Percentiles rank a stretch among this genome's conserved stretches.
phyloP scores from a whole-genome alignment of 2,113 vertebrate species.

The Nothocercus nigrocapillus region DNA sequence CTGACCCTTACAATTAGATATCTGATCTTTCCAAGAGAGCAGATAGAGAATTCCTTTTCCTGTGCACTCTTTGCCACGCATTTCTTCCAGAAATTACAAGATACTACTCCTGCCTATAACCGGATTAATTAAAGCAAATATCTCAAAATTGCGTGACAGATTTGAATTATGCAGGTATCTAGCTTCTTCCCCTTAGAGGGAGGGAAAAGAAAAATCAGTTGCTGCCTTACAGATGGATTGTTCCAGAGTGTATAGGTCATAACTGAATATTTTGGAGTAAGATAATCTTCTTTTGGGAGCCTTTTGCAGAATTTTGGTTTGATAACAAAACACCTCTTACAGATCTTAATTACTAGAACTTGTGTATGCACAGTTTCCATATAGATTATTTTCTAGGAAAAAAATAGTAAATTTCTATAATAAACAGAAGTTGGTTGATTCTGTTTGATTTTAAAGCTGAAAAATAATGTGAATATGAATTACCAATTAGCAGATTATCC shows the following conservation, averaged over 20 bases:
- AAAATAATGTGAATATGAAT: not conserved
- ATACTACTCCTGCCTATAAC: not conserved
- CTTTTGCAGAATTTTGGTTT: not conserved
- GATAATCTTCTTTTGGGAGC: not conserved
- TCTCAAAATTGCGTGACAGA: not conserved
- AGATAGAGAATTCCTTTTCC: not conserved
- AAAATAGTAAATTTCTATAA: not conserved
- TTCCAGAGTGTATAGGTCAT: not conserved
- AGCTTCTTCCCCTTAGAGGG: not conserved
- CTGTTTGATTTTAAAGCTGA: not conserved
- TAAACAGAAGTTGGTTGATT: not conserved
- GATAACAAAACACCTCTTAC: rapidly evolving
- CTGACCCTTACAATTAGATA: not conserved
- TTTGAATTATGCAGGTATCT: not conserved
- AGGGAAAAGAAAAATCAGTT: not conserved
- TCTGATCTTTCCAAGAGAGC: not conserved
- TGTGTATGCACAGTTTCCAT: not conserved
- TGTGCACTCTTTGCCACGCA: not conserved
- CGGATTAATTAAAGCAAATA: not conserved
- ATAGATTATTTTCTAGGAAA: not conserved
- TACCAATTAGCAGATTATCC: not conserved
- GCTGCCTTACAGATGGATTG: not conserved
- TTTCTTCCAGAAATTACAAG: not conserved
- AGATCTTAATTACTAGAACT: not conserved
- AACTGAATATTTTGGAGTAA: not conserved